Evolutionary conservation across 2,113 vertebrate species (phyloP), one percentile per base, ranked within the genome.

Genomic region (Tetrao urogallus): DNA sequence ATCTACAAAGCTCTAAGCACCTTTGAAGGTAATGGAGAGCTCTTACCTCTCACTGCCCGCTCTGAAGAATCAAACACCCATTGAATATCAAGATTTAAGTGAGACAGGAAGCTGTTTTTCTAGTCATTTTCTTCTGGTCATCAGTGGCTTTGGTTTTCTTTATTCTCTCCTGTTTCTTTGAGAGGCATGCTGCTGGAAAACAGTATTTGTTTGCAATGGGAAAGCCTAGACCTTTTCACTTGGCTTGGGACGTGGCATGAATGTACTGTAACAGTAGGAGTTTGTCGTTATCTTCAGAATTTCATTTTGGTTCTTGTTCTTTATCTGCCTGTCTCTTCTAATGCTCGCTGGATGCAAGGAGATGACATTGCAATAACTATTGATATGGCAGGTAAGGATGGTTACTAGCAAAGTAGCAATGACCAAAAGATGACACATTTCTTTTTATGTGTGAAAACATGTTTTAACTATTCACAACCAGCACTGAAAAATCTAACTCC

Each of bases 401-500:
- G 47, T 77, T 91, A 64, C 65, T 78, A 42, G 38, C 66, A 74
- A 89, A 48, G n/a, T 8, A 78, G 48, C 30, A 69, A 67, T 78
- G 79, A 86, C 88, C 90, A 88, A 92, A 92, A 79, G 65, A 71
- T 42, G 52, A 77, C 76, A 88, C 24, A 30, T 19, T 77, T 91
- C 67, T 74, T 30, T 77, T 85, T 8, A 38, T 17, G 43, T 45
- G 32, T 47, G 64, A 78, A 74, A 81, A 83, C 28, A 22, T 11
- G 71, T 81, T 86, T 74, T 57, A 72, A 58, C 83, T 92, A 86
- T 67, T 90, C 76, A 90, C 65, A 80, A 92, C 76, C 52, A 88
- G 64, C 38, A 61, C 32, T 69, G 73, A 84, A 92, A 83, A 78
- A 56, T 56, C 50, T 40, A n/a, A 34, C 27, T 65, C 30, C 45